Evolutionary conservation across 1,140 invertebrate genomes (phyloP), one percentile per base, ranked within the genome.

Genomic region (Helicoverpa zea): DNA sequence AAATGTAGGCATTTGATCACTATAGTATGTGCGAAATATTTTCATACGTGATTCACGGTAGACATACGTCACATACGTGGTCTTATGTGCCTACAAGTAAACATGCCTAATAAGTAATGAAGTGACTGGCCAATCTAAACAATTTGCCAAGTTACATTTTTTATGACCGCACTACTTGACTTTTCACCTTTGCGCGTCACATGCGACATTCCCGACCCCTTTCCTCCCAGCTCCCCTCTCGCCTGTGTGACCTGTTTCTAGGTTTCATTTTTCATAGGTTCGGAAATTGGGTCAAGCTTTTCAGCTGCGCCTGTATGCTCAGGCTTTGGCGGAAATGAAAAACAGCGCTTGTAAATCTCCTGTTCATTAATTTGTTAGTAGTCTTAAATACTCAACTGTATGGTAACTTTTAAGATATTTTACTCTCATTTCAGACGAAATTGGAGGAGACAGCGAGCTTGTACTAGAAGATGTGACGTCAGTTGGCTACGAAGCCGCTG

Each of bases 391-490:
- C 35, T 43, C 9, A 9, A 43, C 35, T 43, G 35, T 43, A 43
- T 43, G 5, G 35, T 3, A 61, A 47, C 11, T 5, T 52, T 30
- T 64, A 2, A 11, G 14, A 75, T 49, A 73, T 16, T 78, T 59
- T 13, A 83, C 80, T 59, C 35, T 66, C 54, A 70, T 94, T 89
- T n/a, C 88, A 95, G 94, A 94, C 87, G 92, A 94, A 85, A 93
- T 95, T 47, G 94, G 93, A 96, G 52, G 96, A 96, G 96, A 97
- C 96, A 96, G 95, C 87, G 94, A 95, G 74, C 90, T 96, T 30
- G 95, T 96, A 23, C 80, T 96, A 47, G 94, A 95, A 90, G 95
- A 95, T 81, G 92, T 95, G 1, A 94, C 94, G 51, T 87, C 94
- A 2, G 82, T 87, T 58, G 95, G 95, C 29, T 96, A 92, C 76